Evolutionary conservation across 2,113 vertebrate genomes (phyloP).

Genomic region (Peucedramus taeniatus): DNA sequence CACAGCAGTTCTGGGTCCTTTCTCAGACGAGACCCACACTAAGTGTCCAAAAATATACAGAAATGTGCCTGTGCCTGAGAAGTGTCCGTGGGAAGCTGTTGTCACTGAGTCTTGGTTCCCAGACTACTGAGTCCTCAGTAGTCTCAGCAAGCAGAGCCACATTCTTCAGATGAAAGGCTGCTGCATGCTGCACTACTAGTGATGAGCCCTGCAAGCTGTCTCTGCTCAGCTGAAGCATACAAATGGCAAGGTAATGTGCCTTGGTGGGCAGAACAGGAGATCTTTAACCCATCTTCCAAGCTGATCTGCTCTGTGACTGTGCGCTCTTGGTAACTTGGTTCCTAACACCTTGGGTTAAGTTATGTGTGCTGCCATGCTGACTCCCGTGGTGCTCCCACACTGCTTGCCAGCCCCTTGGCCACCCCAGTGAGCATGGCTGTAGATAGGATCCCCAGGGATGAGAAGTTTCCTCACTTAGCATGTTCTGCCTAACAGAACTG

Average conservation of each 20-base stretch:
- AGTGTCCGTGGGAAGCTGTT: not conserved
- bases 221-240: not conserved
- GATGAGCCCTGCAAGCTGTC: not conserved
- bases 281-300: not conserved
- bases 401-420: not conserved
- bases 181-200: not conserved
- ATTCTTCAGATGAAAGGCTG: not conserved
- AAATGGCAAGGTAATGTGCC: not conserved
- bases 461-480: not conserved
- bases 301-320: not conserved
- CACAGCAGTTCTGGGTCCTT: not conserved
- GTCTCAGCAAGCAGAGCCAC: not conserved
- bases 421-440: not conserved
- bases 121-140: not conserved
- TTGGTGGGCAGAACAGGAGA: not conserved
- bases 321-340: not conserved
- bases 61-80: conserved; percentile 15
- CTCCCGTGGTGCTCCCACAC: not conserved
- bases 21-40: not conserved
- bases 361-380: accelerated
- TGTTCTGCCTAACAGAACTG: not conserved
- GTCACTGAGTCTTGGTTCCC: not conserved
- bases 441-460: not conserved
- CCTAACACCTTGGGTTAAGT: not conserved
- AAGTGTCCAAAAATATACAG: not conserved